Percentiles rank a stretch among this genome's conserved stretches.
Conservation (phyloP, 2,113 vertebrate species). For the Tragelaphus buxtoni region DNA sequence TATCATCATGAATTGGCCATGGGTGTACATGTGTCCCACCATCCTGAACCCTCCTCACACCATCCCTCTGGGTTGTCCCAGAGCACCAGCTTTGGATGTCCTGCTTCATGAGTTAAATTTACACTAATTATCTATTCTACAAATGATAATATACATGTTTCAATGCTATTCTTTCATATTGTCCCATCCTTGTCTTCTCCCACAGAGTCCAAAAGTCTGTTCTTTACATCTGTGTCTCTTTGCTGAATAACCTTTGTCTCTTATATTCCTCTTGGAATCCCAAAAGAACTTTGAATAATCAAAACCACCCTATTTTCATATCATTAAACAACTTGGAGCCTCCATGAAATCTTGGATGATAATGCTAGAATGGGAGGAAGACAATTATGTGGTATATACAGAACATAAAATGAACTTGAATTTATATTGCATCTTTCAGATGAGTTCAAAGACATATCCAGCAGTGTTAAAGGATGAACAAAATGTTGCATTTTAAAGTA, state of each 20-base stretch:
- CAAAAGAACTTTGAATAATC: not conserved
- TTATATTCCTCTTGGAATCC: not conserved
- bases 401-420: not conserved
- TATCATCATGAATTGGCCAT: not conserved
- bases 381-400: not conserved
- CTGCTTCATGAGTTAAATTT: not conserved
- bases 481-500: conserved; percentile 25
- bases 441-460: not conserved
- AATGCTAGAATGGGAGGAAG: not conserved
- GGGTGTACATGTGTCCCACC: not conserved
- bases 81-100: not conserved
- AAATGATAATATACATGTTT: not conserved
- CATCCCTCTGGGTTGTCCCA: not conserved
- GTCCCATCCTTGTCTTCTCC: not conserved
- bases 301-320: not conserved
- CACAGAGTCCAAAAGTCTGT: not conserved
- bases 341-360: not conserved
- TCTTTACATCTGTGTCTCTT: not conserved
- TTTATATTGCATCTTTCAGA: not conserved
- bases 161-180: not conserved
- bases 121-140: not conserved
- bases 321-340: not conserved
- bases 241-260: not conserved
- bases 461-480: not conserved
- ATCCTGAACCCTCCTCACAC: not conserved